Conservation (phyloP, 2,888 invertebrate species). For the Diadegma fenestrale region DNA sequence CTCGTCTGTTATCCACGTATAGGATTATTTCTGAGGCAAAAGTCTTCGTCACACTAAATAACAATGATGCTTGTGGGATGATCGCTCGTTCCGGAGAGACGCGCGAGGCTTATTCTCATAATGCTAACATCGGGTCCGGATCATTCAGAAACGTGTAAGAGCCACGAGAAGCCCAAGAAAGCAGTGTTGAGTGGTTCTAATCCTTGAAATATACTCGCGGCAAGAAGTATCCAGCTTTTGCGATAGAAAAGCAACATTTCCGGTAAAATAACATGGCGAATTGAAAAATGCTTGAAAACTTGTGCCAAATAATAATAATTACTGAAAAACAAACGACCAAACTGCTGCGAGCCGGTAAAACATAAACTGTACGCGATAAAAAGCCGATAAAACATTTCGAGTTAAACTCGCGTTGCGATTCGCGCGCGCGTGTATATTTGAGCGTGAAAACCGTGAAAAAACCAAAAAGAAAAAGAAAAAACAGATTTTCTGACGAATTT, state of each 20-base stretch:
- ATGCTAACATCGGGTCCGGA: constrained; percentile 18
- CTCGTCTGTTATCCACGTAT: constrained; percentile 8
- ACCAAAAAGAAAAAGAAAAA: background rate
- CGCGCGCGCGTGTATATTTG: background rate
- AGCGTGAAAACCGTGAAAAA: background rate
- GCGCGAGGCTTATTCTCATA: constrained; percentile 39
- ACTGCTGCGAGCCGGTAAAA: background rate
- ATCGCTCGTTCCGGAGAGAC: constrained; percentile 20
- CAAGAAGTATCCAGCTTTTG: background rate
- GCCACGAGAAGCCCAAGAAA: background rate
- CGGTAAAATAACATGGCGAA: background rate
- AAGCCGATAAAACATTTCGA: constrained; percentile 13
- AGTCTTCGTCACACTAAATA: constrained; percentile 42
- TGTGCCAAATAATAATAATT: background rate
- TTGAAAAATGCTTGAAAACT: constrained; percentile 2
- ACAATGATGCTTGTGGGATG: constrained; percentile 44
- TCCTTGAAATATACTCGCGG: background rate
- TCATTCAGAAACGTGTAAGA: background rate
- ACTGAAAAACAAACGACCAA: background rate
- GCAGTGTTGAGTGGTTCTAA: background rate
- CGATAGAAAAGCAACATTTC: background rate
- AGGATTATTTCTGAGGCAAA: constrained; percentile 32
- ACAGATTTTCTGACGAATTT: background rate
- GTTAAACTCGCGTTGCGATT: background rate
- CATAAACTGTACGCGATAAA: background rate